phyloP scores from a whole-genome alignment of 2,888 invertebrate species.

The Latrodectus elegans region DNA sequence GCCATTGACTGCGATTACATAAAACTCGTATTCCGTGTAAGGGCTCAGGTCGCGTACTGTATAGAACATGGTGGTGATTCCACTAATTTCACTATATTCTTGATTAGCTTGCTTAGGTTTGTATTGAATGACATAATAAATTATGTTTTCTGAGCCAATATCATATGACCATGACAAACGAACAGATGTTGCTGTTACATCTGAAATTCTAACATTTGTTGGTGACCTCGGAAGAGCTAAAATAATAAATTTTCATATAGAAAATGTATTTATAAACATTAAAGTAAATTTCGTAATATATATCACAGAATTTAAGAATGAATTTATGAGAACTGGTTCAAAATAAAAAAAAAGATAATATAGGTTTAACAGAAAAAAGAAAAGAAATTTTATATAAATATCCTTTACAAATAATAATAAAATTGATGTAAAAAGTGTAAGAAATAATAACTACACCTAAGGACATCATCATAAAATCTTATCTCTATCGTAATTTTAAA shows the following conservation, averaged over 20 bases:
- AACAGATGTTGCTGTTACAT: slow-evolving; percentile 94
- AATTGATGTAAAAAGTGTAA: too few species aligned
- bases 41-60: slow-evolving; percentile 87
- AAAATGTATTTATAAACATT: neutral
- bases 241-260: neutral
- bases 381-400: too few species aligned
- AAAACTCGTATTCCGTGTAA: slow-evolving; percentile 96
- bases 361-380: too few species aligned
- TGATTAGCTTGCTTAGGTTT: slow-evolving; percentile 92
- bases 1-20: slow-evolving; percentile 94
- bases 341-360: too few species aligned
- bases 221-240: slow-evolving; percentile 92
- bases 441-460: too few species aligned
- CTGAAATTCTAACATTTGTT: slow-evolving; percentile 90
- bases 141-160: slow-evolving; percentile 84
- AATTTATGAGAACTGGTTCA: too few species aligned
- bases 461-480: too few species aligned
- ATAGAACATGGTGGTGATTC: slow-evolving; percentile 94
- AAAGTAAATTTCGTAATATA: neutral
- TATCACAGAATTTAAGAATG: too few species aligned
- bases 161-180: slow-evolving; percentile 94
- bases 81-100: slow-evolving; percentile 91
- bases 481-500: too few species aligned
- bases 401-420: too few species aligned
- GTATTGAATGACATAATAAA: slow-evolving; percentile 96